phyloP scores from a whole-genome alignment of 92 coral and sea anemone genomes.

The Epizoanthus scotinus region DNA sequence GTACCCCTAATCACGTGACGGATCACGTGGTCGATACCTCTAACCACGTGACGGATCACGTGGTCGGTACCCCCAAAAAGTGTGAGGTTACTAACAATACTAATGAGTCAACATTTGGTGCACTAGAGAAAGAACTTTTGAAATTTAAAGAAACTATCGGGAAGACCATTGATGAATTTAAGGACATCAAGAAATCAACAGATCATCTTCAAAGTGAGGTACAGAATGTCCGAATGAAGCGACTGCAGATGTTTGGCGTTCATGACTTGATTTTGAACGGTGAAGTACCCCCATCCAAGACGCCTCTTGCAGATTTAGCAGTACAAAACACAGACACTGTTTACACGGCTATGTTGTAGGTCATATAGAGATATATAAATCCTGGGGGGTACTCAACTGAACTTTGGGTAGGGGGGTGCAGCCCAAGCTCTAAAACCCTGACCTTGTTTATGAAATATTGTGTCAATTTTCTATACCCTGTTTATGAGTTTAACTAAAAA shows the following conservation, averaged over 20 bases:
- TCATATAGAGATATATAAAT: too few relatives aligned
- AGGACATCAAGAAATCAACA: neutral
- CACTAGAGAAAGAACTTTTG: conserved; percentile 12
- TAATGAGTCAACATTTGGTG: neutral
- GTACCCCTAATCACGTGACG: neutral
- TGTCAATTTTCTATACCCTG: too few relatives aligned
- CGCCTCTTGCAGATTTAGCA: neutral
- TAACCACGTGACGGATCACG: neutral
- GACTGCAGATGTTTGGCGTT: conserved; percentile 10
- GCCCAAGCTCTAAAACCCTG: too few relatives aligned
- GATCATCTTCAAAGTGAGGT: conserved; percentile 1
- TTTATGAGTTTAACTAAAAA: too few relatives aligned
- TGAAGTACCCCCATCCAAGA: neutral
- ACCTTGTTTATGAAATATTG: too few relatives aligned
- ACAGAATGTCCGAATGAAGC: neutral
- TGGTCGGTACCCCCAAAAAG: neutral
- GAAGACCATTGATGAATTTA: conserved; percentile 18
- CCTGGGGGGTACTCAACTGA: too few relatives aligned
- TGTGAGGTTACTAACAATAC: too few relatives aligned
- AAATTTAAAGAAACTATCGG: conserved; percentile 13
- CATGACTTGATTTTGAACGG: neutral
- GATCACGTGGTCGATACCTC: neutral
- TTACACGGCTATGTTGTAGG: conserved; percentile 27
- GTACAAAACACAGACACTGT: neutral
- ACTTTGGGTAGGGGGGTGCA: too few relatives aligned